Percentiles rank a stretch among this genome's conserved stretches.
These are phyloP conservation scores for Nemapogon koenigi DNA, from an alignment of 2,888 invertebrate species.

Conservation along the genomic window DNA sequence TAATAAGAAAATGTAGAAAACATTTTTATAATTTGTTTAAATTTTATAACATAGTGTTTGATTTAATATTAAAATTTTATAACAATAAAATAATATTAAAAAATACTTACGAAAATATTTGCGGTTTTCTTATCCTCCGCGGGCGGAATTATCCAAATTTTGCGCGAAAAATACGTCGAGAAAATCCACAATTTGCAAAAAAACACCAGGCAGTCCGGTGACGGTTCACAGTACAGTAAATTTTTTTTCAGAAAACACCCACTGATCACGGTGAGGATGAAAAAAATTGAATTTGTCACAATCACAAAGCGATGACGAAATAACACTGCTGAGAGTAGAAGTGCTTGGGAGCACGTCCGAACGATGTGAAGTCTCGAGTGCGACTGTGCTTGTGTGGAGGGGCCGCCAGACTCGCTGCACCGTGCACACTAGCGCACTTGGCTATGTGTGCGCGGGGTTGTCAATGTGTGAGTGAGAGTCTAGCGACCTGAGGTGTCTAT, in stretches of 20 bases:
- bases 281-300: constrained; percentile 38
- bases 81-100: constrained; percentile 16
- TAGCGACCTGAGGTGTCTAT: constrained; percentile 15
- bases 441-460: constrained; percentile 4
- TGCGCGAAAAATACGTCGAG: constrained; percentile 33
- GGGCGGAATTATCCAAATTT: constrained; percentile 59
- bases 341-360: constrained; percentile 39
- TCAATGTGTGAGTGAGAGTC: constrained; percentile 26
- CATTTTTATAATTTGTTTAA: not conserved
- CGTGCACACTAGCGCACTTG: constrained; percentile 26
- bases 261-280: constrained; percentile 55
- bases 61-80: constrained; percentile 2
- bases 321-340: constrained; percentile 43
- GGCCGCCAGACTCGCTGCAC: constrained; percentile 50
- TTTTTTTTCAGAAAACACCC: constrained; percentile 31
- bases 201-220: not conserved
- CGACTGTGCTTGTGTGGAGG: constrained; percentile 60
- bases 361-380: constrained; percentile 39
- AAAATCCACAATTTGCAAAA: constrained; percentile 2
- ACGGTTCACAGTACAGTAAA: constrained; percentile 38
- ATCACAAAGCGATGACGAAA: constrained; percentile 61
- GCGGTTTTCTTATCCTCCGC: constrained; percentile 48
- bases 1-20: not conserved
- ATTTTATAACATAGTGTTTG: not conserved
- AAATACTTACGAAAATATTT: constrained; percentile 62